Evolutionary conservation across 2,797 vertebrate species (phyloP).

Genomic region (Pachyuromys duprasi): DNA sequence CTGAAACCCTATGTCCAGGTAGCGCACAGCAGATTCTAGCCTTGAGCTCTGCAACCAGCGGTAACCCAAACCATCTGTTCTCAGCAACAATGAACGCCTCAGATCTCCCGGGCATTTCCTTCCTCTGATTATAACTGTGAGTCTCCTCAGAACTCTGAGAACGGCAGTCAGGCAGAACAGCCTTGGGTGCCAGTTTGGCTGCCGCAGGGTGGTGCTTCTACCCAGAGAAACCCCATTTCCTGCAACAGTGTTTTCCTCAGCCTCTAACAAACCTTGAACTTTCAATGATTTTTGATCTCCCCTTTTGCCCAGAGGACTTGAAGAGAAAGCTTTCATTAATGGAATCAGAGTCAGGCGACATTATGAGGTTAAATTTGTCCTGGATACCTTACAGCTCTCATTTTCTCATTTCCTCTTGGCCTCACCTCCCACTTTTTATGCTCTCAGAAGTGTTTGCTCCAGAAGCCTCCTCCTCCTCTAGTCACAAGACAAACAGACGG

Average conservation of each 20-base stretch:
- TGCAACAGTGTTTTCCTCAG: slow-evolving; percentile 71
- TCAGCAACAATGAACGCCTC: slow-evolving; percentile 86
- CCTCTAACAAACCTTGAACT: slow-evolving; percentile 51
- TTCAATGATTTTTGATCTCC: background rate
- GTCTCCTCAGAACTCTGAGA: slow-evolving; percentile 78
- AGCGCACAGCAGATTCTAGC: slow-evolving; percentile 80
- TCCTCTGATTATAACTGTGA: slow-evolving; percentile 88
- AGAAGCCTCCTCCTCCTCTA: background rate
- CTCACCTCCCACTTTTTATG: background rate
- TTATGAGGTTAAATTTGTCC: background rate
- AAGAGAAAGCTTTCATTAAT: background rate
- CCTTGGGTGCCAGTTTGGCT: slow-evolving; percentile 71
- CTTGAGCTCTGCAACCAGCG: slow-evolving; percentile 80
- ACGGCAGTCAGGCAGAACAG: slow-evolving; percentile 80
- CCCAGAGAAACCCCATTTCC: slow-evolving; percentile 65
- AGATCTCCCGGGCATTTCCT: slow-evolving; percentile 88
- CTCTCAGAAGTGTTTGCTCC: background rate
- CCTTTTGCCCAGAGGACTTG: background rate
- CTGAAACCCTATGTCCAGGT: slow-evolving; percentile 60
- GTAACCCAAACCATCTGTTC: slow-evolving; percentile 86
- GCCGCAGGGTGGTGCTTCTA: slow-evolving; percentile 62
- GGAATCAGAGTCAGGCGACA: background rate
- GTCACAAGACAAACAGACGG: background rate
- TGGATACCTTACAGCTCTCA: background rate
- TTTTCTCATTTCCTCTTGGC: background rate